Conservation (phyloP, 1,140 invertebrate genomes). For the Samia ricini region DNA sequence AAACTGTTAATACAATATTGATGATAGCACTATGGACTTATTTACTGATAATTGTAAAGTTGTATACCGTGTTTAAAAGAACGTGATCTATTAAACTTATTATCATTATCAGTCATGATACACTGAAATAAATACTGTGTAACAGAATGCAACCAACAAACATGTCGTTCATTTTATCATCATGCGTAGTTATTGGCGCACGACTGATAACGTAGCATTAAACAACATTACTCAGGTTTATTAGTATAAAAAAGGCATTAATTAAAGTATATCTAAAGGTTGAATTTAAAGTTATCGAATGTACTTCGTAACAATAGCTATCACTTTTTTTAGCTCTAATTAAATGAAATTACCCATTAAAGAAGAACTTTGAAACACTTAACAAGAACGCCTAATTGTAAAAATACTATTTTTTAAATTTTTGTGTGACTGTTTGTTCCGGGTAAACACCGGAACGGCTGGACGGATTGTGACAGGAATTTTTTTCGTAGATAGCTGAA, state of each 20-base stretch:
- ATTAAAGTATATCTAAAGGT: neutral
- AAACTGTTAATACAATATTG: neutral
- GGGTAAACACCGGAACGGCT: no score
- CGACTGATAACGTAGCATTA: constrained; percentile 25
- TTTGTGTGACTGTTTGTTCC: no score
- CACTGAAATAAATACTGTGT: constrained; percentile 17
- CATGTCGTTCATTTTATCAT: constrained; percentile 26
- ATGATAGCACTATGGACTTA: neutral
- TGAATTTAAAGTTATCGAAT: neutral
- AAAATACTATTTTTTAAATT: no score
- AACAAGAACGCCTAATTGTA: neutral
- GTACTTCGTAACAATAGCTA: constrained; percentile 1
- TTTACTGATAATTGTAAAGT: neutral
- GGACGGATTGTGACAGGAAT: no score
- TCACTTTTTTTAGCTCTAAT: constrained; percentile 21
- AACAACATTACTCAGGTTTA: neutral
- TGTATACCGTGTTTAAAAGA: neutral
- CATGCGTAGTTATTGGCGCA: constrained; percentile 23
- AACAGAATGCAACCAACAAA: constrained; percentile 10
- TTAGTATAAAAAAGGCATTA: neutral
- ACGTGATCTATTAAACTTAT: neutral
- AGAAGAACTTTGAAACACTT: constrained; percentile 14
- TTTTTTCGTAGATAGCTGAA: no score
- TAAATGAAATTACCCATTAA: constrained; percentile 28
- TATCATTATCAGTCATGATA: neutral